These are phyloP conservation scores for Eptesicus fuscus DNA, from an alignment of 2,113 vertebrate genomes.

Conservation along the genomic window DNA sequence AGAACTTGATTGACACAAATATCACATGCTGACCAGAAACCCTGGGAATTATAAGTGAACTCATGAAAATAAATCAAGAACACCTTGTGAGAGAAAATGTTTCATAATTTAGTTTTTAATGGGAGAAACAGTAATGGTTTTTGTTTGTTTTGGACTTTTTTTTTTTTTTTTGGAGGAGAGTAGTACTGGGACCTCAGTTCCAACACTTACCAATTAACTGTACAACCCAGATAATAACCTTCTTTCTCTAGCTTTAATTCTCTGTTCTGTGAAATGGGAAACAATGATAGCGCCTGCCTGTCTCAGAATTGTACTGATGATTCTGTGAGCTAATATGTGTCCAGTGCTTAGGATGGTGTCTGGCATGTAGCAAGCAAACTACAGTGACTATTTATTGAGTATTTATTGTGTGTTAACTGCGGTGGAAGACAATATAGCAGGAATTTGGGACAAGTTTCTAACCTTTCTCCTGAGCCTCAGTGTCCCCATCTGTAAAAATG, in stretches of 20 bases:
- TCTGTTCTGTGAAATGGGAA: background rate
- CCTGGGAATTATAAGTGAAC: background rate
- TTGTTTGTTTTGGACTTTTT: background rate
- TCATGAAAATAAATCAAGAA: background rate
- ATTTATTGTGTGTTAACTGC: background rate
- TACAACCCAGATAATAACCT: background rate
- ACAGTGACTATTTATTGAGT: background rate
- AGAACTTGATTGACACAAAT: background rate
- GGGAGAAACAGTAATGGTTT: background rate
- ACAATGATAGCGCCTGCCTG: background rate
- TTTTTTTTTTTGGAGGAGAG: background rate
- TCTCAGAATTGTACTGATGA: background rate
- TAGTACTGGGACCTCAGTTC: background rate
- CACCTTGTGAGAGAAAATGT: background rate
- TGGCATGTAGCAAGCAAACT: background rate
- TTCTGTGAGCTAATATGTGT: background rate
- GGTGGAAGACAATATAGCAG: background rate
- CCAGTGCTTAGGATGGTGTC: background rate
- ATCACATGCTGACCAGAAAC: background rate
- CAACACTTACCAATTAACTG: background rate
- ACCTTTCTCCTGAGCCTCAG: background rate
- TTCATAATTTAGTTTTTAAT: background rate
- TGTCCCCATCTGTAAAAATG: background rate
- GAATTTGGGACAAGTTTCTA: background rate
- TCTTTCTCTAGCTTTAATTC: background rate